These are phyloP conservation scores for Papio anubis DNA, from an alignment of 2,113 vertebrate species.

Conservation along the genomic window DNA sequence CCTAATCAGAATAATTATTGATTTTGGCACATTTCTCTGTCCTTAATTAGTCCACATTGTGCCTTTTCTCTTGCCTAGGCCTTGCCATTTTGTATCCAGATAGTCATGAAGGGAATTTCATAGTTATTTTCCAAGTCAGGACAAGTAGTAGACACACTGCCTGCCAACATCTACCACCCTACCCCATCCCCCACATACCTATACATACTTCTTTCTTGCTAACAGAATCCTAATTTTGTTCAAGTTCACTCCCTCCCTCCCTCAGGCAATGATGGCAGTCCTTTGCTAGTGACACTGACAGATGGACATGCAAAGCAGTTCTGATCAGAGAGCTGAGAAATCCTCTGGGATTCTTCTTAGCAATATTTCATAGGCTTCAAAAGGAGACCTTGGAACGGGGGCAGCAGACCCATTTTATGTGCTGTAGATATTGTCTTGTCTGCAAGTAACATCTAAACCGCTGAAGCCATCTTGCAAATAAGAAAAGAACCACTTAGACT, in stretches of 20 bases:
- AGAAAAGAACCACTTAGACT: background rate
- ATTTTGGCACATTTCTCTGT: conserved; percentile 52
- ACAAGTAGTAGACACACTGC: background rate
- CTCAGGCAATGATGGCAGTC: background rate
- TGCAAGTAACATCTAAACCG: background rate
- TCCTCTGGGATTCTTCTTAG: background rate
- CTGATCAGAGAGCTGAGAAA: background rate
- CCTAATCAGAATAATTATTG: conserved; percentile 71
- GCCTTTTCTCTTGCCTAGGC: conserved; percentile 34
- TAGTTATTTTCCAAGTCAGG: background rate
- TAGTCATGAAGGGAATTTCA: background rate
- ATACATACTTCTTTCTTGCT: background rate
- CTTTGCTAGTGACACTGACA: background rate
- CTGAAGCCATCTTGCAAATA: background rate
- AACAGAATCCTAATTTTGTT: conserved; percentile 35
- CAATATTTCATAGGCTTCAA: background rate
- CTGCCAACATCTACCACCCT: background rate
- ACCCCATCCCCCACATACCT: background rate
- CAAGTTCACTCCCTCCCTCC: background rate
- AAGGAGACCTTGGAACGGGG: background rate
- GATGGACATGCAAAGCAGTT: background rate
- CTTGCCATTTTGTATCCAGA: conserved; percentile 49
- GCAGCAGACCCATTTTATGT: background rate
- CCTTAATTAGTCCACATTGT: conserved; percentile 64
- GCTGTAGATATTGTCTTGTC: background rate